Evolutionary conservation across 2,797 vertebrate genomes (phyloP), one percentile per base, ranked within the genome.

Genomic region (Mus spretus): DNA sequence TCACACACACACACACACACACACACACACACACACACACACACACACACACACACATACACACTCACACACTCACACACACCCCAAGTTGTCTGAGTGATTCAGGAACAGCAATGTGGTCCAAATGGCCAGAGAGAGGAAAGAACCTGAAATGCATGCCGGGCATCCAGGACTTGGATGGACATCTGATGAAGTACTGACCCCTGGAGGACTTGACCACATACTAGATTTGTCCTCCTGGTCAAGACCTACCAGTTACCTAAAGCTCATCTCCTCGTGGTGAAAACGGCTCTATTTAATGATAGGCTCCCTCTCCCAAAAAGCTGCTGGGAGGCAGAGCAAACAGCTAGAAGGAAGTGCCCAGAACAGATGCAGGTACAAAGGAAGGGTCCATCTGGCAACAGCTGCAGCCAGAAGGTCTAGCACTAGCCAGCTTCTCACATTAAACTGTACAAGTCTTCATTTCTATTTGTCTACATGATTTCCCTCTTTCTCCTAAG

Each of bases 401-500:
- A 44, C 3, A 6, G 31, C 74, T 61, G 34, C 78, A 74, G 6
- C 28, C 67, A 77, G 59, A 14, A 89, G 59, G 78, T 37, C 70
- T 75, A 10, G 2, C 4, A 3, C 31, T 61, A 9, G 57, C 75
- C 50, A 50, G 53, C n/a, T 59, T 59, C 34, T 20, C 3, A 34
- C 19, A 77, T 44, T 82, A 86, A 94, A 89, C 72, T 53, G 81
- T 4, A 3, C 12, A 78, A 89, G 40, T 34, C 14, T 19, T 50
- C 14, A 31, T 47, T 65, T 72, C 26, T 19, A 67, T 28, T 44
- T 67, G 15, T 26, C 70, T 57, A 40, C 12, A 47, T 50, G 77
- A 84, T 55, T 17, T 11, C 86, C 22, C n/a, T 55, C 34, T 59
- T 93, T 80, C 65, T 93, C 34, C 47, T 34, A n/a, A 90, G 78